Percentiles rank a stretch among this genome's conserved stretches.
Evolutionary conservation across 2,113 vertebrate genomes (phyloP).

Genomic region (Marmota monax): DNA sequence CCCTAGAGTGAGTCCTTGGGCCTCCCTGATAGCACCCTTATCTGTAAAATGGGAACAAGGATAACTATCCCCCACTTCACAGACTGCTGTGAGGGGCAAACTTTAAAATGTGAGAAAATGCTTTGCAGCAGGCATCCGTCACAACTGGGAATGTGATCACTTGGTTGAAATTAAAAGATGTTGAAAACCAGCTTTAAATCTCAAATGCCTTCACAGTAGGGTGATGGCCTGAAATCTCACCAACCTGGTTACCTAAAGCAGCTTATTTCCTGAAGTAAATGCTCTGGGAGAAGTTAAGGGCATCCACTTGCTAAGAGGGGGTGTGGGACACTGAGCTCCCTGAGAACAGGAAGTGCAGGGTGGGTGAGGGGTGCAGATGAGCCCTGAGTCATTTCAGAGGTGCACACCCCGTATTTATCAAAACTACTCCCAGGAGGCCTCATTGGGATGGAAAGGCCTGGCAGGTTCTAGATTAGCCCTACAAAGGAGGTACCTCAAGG

Average conservation of each 20-base stretch:
- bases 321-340: not conserved
- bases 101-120: not conserved
- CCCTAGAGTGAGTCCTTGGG: too few relatives aligned
- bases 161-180: not conserved
- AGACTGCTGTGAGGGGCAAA: not conserved
- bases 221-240: not conserved
- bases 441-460: not conserved
- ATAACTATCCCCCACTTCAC: not conserved
- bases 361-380: not conserved
- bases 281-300: not conserved
- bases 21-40: not conserved
- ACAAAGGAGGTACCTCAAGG: not conserved
- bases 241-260: not conserved
- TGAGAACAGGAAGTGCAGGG: not conserved
- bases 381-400: not conserved
- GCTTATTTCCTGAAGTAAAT: not conserved
- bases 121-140: not conserved
- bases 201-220: not conserved
- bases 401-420: not conserved
- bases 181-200: not conserved
- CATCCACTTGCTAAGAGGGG: not conserved
- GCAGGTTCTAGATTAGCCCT: not conserved
- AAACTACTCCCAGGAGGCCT: not conserved
- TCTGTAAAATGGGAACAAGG: constrained; percentile 27
- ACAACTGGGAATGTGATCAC: not conserved